Percentiles rank a stretch among this genome's conserved stretches.
Conservation (phyloP, 2,113 vertebrate species). For the Climacteris rufus region DNA sequence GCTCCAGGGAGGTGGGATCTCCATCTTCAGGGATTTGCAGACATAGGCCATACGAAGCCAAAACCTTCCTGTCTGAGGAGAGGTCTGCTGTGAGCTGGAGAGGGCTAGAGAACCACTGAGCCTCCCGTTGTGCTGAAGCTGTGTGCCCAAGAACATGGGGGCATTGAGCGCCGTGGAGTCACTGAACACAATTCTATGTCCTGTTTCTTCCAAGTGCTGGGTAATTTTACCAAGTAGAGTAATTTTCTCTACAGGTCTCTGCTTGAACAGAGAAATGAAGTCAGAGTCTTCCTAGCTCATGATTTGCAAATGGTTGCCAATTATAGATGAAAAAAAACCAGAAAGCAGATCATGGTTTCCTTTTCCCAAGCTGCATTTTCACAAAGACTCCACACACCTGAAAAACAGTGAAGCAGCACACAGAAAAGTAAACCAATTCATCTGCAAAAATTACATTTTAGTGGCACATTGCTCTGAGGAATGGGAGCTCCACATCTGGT, state of each 20-base stretch:
- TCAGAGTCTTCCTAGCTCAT: neutral
- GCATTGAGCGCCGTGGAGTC: rapidly evolving
- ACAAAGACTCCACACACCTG: neutral
- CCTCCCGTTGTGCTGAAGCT: rapidly evolving
- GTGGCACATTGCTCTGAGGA: neutral
- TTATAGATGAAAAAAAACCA: neutral
- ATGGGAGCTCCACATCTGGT: neutral
- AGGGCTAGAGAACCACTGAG: neutral
- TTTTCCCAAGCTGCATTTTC: neutral
- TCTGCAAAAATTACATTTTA: neutral
- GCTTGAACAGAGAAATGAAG: neutral
- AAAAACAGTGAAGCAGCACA: neutral
- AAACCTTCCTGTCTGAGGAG: neutral
- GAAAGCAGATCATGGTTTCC: neutral
- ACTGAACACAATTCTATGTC: neutral
- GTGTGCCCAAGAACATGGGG: neutral
- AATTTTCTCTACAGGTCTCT: neutral
- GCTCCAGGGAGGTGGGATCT: neutral
- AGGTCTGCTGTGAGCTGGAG: neutral
- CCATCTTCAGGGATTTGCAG: neutral
- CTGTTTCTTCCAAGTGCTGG: neutral
- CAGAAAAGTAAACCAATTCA: neutral
- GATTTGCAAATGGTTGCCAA: neutral
- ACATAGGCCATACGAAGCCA: neutral
- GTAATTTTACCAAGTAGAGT: neutral